phyloP scores from a whole-genome alignment of 64 coral and sea anemone species.

The Platygyra sinensis region DNA sequence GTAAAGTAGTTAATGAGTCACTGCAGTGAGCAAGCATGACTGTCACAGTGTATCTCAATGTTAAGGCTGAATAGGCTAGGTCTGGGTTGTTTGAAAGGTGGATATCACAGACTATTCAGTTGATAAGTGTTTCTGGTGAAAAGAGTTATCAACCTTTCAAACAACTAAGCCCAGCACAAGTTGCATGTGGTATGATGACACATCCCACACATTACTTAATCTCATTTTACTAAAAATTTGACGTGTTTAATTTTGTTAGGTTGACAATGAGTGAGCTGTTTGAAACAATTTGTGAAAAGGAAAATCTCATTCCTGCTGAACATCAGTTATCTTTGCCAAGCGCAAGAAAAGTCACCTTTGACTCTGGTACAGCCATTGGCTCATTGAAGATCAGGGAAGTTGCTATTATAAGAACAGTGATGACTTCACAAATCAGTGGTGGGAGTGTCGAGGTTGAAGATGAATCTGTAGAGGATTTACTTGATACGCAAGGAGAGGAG shows the following conservation, averaged over 20 bases:
- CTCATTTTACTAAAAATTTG: neutral
- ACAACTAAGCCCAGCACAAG: no score
- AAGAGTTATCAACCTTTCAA: no score
- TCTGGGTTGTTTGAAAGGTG: no score
- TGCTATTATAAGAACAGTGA: conserved; percentile 56
- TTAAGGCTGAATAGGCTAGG: no score
- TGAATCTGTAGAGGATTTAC: conserved; percentile 26
- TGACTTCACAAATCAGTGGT: conserved; percentile 6
- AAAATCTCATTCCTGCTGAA: conserved; percentile 52
- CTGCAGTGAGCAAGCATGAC: no score
- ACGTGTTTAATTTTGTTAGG: conserved; percentile 10
- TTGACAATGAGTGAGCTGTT: conserved; percentile 88
- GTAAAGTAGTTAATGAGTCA: no score
- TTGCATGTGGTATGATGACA: no score
- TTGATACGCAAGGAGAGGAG: conserved; percentile 49
- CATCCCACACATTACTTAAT: neutral
- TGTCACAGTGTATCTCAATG: no score
- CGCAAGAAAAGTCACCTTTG: conserved; percentile 67
- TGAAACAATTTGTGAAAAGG: conserved; percentile 80
- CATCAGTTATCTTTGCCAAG: conserved; percentile 81
- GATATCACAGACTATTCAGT: no score
- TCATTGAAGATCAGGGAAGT: conserved; percentile 80
- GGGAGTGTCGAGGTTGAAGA: conserved; percentile 16
- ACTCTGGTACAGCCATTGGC: conserved; percentile 77
- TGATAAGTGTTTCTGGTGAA: no score